Evolutionary conservation across 2,888 invertebrate genomes (phyloP).

Genomic region (Cantharis rustica): DNA sequence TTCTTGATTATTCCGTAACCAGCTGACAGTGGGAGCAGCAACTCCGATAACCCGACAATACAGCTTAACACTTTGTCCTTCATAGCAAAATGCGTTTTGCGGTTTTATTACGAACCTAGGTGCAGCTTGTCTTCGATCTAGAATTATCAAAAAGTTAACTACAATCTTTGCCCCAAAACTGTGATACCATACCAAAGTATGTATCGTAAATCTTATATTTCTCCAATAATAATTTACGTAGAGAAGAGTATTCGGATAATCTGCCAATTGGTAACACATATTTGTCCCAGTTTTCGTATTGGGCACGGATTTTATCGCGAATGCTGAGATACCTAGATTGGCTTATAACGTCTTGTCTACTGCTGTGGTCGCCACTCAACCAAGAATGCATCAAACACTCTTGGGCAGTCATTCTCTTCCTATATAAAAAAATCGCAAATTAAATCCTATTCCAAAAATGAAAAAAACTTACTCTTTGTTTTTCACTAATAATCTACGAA

Average conservation of each 20-base stretch:
- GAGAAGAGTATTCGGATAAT: conserved; percentile 94
- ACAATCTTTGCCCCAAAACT: conserved; percentile 1
- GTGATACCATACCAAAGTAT: conserved; percentile 75
- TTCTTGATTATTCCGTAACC: conserved; percentile 93
- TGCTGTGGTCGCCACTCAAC: conserved; percentile 86
- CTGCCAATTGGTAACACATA: conserved; percentile 94
- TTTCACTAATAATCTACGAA: conserved; percentile 85
- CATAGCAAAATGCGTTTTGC: conserved; percentile 92
- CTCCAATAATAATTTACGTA: conserved; percentile 92
- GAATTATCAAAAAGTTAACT: conserved; percentile 23
- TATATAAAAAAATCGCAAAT: conserved; percentile 51
- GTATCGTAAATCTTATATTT: conserved; percentile 97
- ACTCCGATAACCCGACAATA: conserved; percentile 95
- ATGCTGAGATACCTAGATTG: conserved; percentile 84
- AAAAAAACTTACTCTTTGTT: conserved; percentile 83
- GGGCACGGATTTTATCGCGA: conserved; percentile 83
- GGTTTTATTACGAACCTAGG: conserved; percentile 98
- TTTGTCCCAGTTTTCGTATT: conserved; percentile 80
- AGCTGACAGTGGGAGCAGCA: conserved; percentile 92
- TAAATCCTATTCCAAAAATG: neutral
- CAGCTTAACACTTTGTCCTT: conserved; percentile 97
- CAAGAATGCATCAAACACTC: conserved; percentile 95
- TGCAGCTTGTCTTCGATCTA: conserved; percentile 95
- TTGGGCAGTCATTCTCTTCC: conserved; percentile 97
- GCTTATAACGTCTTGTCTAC: conserved; percentile 77